Base-by-base conservation (phyloP, 2,797 vertebrate genomes). In the Mallotus villosus region DNA sequence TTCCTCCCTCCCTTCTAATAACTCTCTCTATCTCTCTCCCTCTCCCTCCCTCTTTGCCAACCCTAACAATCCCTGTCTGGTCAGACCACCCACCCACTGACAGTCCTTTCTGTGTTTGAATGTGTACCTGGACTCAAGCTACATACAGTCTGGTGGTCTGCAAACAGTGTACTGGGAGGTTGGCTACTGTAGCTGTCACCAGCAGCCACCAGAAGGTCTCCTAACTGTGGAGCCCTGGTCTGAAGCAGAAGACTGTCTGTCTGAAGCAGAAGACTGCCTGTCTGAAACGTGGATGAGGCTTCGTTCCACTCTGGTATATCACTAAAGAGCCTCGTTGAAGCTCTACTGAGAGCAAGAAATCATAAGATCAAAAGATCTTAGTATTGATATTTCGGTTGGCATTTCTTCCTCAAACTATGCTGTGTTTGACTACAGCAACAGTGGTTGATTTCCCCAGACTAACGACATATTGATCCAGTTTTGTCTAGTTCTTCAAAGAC, bases 1-100 rank as follows among this genome's bases (percentile, higher is more conserved):
- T 41, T 41, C 37, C 68, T 41, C 29, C 27, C 68, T 22, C 58
- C 46, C 58, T 61, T 27, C 19, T 29, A 25, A 55, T 16, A 27
- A 14, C 67, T 34, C 66, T 34, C 25, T 77, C 68, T 16, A 16
- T 29, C 63, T 51, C 41, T 66, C 65, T 17, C 49, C 17, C 41
- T 66, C 65, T 17, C 49, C 17, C 53, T 8, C 58, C 2, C 84
- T 21, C 16, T 57, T 2, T 53, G 51, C 51, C 51, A 53, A 53
- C 51, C 16, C 16, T n/a, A 53, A 17, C 51, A 53, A 53, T n/a
- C 51, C 51, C 5, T 53, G 16, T 53, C 51, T 53, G 16, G 16
- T 53, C 51, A 17, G 16, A 17, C 51, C 51, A 17, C 51, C 17
- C 49, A 34, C 32, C 37, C 37, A 41, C 37, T 41, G 37, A 41